These are phyloP conservation scores for Coenonympha arcania DNA, from an alignment of 2,888 invertebrate species.

Conservation along the genomic window DNA sequence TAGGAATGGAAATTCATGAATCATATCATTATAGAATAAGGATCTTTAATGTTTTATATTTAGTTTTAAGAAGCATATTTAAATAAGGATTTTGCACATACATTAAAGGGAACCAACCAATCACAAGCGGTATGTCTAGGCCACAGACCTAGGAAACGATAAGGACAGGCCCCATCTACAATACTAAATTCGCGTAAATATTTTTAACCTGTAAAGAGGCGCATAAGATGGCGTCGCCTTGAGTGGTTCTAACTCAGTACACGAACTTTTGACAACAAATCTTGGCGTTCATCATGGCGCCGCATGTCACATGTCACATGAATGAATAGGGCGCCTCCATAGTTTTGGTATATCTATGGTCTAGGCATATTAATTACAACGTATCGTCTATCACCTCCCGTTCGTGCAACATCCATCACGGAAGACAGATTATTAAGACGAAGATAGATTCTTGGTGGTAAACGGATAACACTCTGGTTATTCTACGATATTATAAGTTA, in stretches of 20 bases:
- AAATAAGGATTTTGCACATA: neutral
- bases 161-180: too few relatives aligned
- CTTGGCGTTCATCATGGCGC: too few relatives aligned
- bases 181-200: too few relatives aligned
- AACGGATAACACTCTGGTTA: slow-evolving; percentile 1
- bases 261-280: too few relatives aligned
- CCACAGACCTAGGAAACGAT: too few relatives aligned
- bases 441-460: slow-evolving; percentile 11
- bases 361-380: slow-evolving; percentile 12
- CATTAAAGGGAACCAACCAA: neutral
- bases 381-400: neutral
- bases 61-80: slow-evolving; percentile 28
- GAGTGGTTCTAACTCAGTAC: too few relatives aligned
- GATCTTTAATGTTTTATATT: slow-evolving; percentile 28
- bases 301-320: too few relatives aligned
- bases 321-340: too few relatives aligned
- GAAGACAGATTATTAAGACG: slow-evolving; percentile 12
- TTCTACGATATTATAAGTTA: slow-evolving; percentile 14
- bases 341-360: too few relatives aligned
- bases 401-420: slow-evolving; percentile 10
- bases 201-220: too few relatives aligned
- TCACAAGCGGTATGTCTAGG: slow-evolving; percentile 5
- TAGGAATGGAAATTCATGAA: slow-evolving; percentile 37
- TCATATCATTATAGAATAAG: slow-evolving; percentile 65
- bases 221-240: too few relatives aligned